A percentile compares a stretch with the other conserved stretches of the same genome.
Evolutionary conservation across 2,888 invertebrate species (phyloP).

Genomic region (Athrips mouffetella): DNA sequence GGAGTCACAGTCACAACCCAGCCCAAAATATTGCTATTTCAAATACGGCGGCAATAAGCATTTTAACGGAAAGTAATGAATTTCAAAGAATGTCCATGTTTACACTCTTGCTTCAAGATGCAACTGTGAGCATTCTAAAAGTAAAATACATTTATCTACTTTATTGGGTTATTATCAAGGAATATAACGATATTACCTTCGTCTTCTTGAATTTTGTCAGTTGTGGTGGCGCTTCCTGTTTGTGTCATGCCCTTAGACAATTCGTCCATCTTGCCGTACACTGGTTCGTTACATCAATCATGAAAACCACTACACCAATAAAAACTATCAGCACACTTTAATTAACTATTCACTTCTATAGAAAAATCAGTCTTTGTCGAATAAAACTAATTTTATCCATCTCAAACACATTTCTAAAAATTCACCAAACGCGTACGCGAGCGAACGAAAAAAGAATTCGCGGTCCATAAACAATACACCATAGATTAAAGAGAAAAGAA

Average conservation of each 20-base stretch:
- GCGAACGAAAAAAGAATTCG: slow-evolving; percentile 11
- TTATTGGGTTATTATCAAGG: neutral
- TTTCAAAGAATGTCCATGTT: neutral
- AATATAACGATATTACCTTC: slow-evolving; percentile 52
- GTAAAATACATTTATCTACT: neutral
- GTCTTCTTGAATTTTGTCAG: slow-evolving; percentile 71
- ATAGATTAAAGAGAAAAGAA: neutral
- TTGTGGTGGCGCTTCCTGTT: slow-evolving; percentile 75
- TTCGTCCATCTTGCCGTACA: slow-evolving; percentile 78
- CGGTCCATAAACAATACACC: neutral
- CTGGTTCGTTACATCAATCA: slow-evolving; percentile 75
- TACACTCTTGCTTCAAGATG: neutral
- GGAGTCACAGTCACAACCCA: too few relatives aligned
- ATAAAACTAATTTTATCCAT: slow-evolving; percentile 56
- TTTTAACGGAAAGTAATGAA: slow-evolving; percentile 7
- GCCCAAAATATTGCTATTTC: too few relatives aligned
- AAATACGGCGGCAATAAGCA: neutral
- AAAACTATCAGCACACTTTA: slow-evolving; percentile 41
- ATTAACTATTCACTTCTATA: slow-evolving; percentile 46
- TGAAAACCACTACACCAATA: slow-evolving; percentile 63
- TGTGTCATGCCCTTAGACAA: slow-evolving; percentile 78
- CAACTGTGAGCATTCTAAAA: neutral
- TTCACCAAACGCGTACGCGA: slow-evolving; percentile 13
- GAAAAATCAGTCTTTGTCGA: slow-evolving; percentile 56
- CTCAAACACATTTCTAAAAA: slow-evolving; percentile 52